phyloP scores from a whole-genome alignment of 2,113 vertebrate genomes.

The Trachemys scripta region DNA sequence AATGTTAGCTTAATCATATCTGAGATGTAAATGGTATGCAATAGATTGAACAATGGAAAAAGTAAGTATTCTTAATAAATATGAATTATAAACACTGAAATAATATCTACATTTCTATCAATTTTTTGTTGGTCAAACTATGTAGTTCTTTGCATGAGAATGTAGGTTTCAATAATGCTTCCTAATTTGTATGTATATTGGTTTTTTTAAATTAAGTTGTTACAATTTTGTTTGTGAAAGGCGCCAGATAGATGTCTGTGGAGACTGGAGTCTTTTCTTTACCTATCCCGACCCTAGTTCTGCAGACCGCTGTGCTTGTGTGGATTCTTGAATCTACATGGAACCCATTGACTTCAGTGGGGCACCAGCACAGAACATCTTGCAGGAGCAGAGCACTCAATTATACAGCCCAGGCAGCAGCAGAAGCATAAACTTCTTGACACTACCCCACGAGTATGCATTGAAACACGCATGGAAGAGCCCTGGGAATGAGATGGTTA shows the following conservation, averaged over 20 bases:
- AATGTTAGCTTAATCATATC: not conserved
- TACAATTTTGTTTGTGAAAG: not conserved
- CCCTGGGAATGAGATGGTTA: not conserved
- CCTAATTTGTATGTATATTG: not conserved
- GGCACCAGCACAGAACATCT: not conserved
- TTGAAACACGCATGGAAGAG: not conserved
- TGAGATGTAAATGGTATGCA: not conserved
- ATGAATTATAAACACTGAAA: not conserved
- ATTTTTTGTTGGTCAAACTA: not conserved
- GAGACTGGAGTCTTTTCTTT: not conserved
- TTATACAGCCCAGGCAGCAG: not conserved
- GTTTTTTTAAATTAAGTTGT: not conserved
- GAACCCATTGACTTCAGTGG: not conserved
- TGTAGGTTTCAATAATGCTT: not conserved
- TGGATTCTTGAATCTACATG: not conserved
- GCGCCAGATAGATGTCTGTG: not conserved
- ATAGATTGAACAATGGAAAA: not conserved
- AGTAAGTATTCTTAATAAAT: not conserved
- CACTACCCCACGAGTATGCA: not conserved
- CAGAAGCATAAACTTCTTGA: not conserved
- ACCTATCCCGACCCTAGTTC: not conserved
- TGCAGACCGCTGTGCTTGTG: accelerated
- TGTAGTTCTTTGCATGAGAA: not conserved
- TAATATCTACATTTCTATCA: not conserved
- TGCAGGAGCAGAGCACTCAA: not conserved